Evolutionary conservation across 2,888 invertebrate genomes (phyloP), one percentile per base, ranked within the genome.

Genomic region (Choristoneura rosaceana): DNA sequence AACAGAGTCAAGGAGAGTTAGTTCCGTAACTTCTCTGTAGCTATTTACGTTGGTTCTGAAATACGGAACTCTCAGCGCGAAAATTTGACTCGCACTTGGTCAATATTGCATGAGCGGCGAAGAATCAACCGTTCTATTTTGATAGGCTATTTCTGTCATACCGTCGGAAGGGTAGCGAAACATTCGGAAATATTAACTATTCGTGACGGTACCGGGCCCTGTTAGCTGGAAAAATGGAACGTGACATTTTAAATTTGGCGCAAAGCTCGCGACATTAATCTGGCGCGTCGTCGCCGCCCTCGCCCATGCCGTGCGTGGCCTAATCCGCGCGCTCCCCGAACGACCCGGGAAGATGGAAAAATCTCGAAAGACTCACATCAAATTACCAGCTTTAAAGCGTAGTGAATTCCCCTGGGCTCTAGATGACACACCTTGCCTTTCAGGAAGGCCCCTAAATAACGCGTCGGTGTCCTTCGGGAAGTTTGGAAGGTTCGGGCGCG

Each of bases 371-470:
- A 88, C 91, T 92, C 92, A 86, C 92, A 91, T 92, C 92, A 93
- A 93, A 93, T 93, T 93, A 93, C 93, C 91, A 88, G 91, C 88
- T 92, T 92, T 93, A 92, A 93, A 93, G 90, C 89, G 89, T 87
- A 88, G 88, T 86, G 87, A 89, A 92, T 90, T 91, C 92, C 90
- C 91, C 78, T 81, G 89, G 87, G 90, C 85, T 76, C 76, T 79
- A 83, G 85, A 87, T 90, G 88, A 91, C 90, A 92, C 91, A 92
- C 90, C 93, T 93, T 91, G 87, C 92, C 92, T 92, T 93, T 92
- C 90, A 92, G 87, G 84, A 85, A 84, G 86, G 87, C 87, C 88
- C 90, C 91, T 90, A 89, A 91, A 93, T 92, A 91, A 90, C 87
- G 86, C 84, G 84, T 84, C 85, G 81, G 83, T 87, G 91, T 91